Percentiles rank a stretch among this genome's conserved stretches.
phyloP scores from a whole-genome alignment of 2,888 invertebrate genomes.

The Pseudococcus viburni region DNA sequence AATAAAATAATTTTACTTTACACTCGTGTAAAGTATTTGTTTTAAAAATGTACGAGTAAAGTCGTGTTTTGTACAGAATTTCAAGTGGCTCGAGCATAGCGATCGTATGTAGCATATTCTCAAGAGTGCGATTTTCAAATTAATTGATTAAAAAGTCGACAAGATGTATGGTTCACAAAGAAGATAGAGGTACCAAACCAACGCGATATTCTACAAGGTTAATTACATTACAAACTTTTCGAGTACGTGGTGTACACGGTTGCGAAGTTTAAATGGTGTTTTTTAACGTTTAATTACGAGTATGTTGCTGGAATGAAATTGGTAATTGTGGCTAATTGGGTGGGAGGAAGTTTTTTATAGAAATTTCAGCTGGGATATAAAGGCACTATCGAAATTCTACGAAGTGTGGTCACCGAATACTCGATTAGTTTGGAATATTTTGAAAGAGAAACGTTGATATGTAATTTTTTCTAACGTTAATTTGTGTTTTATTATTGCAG shows the following conservation, averaged over 20 bases:
- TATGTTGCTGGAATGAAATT: background rate
- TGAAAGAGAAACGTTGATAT: too few species aligned
- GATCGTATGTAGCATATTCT: background rate
- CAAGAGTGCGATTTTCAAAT: background rate
- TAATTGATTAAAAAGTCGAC: conserved; percentile 13
- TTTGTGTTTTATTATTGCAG: too few species aligned
- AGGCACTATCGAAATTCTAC: too few species aligned
- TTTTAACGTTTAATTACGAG: background rate
- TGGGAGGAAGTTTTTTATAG: too few species aligned
- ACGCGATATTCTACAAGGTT: background rate
- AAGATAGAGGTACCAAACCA: background rate
- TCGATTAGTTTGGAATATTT: too few species aligned
- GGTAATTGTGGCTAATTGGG: background rate
- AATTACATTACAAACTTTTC: conserved; percentile 13
- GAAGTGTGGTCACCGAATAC: too few species aligned
- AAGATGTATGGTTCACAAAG: background rate
- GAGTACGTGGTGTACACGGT: background rate
- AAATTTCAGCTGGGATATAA: too few species aligned
- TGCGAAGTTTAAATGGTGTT: background rate
- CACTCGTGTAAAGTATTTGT: background rate
- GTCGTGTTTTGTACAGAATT: background rate
- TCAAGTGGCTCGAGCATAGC: background rate
- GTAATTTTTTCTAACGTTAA: too few species aligned
- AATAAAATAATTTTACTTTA: conserved; percentile 14
- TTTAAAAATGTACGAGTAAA: background rate